Percentiles rank a stretch among this genome's conserved stretches.
Conservation (phyloP, 2,113 vertebrate species). For the Nipponia nippon region DNA sequence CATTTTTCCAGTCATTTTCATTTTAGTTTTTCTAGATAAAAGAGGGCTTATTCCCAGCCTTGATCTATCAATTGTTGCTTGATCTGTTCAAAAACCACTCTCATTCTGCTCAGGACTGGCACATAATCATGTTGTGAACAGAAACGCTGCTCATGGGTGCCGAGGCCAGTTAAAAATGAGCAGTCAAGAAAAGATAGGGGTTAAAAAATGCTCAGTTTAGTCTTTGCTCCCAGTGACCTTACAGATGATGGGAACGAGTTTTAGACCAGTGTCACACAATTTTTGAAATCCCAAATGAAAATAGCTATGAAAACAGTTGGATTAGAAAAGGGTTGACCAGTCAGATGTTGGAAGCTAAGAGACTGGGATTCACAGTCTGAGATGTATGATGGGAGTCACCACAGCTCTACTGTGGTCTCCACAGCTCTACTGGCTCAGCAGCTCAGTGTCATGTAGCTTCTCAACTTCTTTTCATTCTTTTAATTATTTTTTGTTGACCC, state of each 20-base stretch:
- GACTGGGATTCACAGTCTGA: neutral
- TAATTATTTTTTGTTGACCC: neutral
- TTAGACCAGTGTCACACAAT: rapidly evolving
- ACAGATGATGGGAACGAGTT: neutral
- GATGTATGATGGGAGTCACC: neutral
- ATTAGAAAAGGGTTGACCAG: neutral
- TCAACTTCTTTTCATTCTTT: neutral
- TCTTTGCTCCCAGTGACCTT: neutral
- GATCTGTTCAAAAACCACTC: neutral
- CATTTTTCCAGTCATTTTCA: neutral
- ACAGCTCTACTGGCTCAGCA: neutral
- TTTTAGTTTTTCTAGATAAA: neutral
- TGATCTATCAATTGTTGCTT: neutral
- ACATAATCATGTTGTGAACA: neutral
- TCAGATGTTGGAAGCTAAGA: neutral
- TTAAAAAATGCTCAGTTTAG: neutral
- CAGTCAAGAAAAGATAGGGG: neutral
- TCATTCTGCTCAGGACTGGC: neutral
- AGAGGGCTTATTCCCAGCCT: neutral
- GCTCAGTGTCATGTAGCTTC: neutral
- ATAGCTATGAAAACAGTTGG: neutral
- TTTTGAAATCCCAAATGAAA: neutral
- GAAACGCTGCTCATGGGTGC: neutral
- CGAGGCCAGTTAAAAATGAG: neutral
- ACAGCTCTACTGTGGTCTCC: neutral